Percentiles rank a stretch among this genome's conserved stretches.
These are phyloP conservation scores for Sarcophaga variegata DNA, from an alignment of 2,888 invertebrate species.

Conservation along the genomic window DNA sequence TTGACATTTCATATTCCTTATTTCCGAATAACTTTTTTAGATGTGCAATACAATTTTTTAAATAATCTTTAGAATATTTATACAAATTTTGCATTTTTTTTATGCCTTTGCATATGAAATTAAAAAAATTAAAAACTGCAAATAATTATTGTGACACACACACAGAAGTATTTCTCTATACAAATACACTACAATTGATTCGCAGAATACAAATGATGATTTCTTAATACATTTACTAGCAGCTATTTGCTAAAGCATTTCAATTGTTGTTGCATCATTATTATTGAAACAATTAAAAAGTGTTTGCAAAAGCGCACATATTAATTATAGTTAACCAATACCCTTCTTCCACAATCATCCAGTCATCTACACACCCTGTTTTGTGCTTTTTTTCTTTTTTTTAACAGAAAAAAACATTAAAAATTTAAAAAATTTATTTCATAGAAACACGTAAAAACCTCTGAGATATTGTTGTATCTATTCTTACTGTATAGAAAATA, in stretches of 20 bases:
- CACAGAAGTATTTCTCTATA: too few species aligned
- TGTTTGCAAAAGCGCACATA: conserved; percentile 9
- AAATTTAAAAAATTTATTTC: neutral
- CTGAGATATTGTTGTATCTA: neutral
- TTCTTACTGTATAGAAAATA: neutral
- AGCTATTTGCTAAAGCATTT: neutral
- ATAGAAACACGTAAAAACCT: neutral
- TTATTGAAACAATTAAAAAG: conserved; percentile 3
- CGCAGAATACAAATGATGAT: neutral
- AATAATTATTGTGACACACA: too few species aligned
- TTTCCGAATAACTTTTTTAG: too few species aligned
- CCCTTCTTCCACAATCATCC: neutral
- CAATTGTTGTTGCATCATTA: conserved; percentile 42
- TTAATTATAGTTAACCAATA: conserved; percentile 1
- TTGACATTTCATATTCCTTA: too few species aligned
- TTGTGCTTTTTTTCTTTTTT: neutral
- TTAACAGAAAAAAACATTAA: neutral
- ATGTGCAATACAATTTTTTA: too few species aligned
- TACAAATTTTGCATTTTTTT: too few species aligned
- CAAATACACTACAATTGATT: neutral
- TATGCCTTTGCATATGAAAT: too few species aligned
- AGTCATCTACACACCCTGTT: conserved; percentile 29
- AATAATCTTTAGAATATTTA: too few species aligned
- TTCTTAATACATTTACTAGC: neutral
- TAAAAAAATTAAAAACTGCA: too few species aligned